These are phyloP conservation scores for Bagarius yarrelli DNA, from an alignment of 2,113 vertebrate species.

Conservation along the genomic window DNA sequence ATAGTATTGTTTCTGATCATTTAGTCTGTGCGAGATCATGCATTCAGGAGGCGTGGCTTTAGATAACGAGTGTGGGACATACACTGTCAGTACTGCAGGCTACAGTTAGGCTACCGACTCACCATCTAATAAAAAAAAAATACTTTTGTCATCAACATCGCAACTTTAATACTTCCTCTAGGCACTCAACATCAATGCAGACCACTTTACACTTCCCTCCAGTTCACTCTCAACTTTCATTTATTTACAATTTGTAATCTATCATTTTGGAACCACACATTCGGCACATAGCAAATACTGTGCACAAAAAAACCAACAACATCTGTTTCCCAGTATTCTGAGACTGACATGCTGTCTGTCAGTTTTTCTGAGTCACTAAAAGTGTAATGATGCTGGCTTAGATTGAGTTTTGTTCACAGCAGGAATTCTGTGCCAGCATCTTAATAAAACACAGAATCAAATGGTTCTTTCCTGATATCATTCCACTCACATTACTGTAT, in stretches of 20 bases:
- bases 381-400: slow-evolving; percentile 7
- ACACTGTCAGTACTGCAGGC: too few species aligned
- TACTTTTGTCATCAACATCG: not conserved
- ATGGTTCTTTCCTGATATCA: not conserved
- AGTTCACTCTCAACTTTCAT: not conserved
- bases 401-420: slow-evolving; percentile 20
- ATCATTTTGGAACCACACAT: not conserved
- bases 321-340: not conserved
- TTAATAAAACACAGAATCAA: slow-evolving; percentile 23
- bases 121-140: not conserved
- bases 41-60: too few species aligned
- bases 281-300: slow-evolving; percentile 4
- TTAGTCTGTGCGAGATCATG: too few species aligned
- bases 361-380: slow-evolving; percentile 11
- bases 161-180: not conserved
- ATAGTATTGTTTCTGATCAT: too few species aligned
- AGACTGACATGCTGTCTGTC: slow-evolving; percentile 17
- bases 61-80: too few species aligned
- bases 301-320: not conserved
- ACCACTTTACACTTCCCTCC: not conserved
- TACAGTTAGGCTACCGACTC: too few species aligned
- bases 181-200: not conserved
- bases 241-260: not conserved
- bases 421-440: not conserved
- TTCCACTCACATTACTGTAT: not conserved